Evolutionary conservation across 2,888 invertebrate species (phyloP).

Genomic region (Gymnocheta viridis): DNA sequence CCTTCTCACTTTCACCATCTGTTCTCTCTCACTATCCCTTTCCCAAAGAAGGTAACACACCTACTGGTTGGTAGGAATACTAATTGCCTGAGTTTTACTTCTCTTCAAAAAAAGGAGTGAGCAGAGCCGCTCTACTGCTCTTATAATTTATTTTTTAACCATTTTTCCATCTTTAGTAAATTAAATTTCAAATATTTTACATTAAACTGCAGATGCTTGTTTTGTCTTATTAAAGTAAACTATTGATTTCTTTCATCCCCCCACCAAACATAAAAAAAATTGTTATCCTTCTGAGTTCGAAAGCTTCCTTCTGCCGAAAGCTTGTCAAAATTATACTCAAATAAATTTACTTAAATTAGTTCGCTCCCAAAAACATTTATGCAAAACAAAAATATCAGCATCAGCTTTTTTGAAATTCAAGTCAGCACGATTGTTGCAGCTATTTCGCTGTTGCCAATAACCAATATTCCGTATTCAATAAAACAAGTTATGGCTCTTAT

Average conservation of each 20-base stretch:
- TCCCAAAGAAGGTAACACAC: too few relatives aligned
- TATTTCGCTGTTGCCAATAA: neutral
- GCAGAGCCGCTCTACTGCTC: too few relatives aligned
- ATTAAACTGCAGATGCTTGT: neutral
- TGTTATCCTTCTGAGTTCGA: neutral
- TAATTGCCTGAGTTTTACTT: too few relatives aligned
- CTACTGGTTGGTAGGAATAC: too few relatives aligned
- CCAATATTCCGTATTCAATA: slow-evolving; percentile 18
- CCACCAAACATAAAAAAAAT: neutral
- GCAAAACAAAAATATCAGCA: neutral
- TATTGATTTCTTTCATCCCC: neutral
- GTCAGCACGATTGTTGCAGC: neutral
- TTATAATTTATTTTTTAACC: too few relatives aligned
- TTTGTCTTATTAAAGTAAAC: neutral
- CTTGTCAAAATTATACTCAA: neutral
- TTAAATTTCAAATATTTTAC: neutral
- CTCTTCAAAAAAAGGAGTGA: too few relatives aligned
- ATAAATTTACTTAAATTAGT: slow-evolving; percentile 24
- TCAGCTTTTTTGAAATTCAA: slow-evolving; percentile 10
- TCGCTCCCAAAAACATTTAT: slow-evolving; percentile 16
- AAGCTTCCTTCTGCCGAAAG: slow-evolving; percentile 1
- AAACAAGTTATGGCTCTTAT: neutral
- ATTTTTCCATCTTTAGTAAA: too few relatives aligned
- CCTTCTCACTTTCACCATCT: too few relatives aligned
- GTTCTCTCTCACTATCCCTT: too few relatives aligned